Evolutionary conservation across 1,140 invertebrate species (phyloP), one percentile per base, ranked within the genome.

Genomic region (Drosophila orena): DNA sequence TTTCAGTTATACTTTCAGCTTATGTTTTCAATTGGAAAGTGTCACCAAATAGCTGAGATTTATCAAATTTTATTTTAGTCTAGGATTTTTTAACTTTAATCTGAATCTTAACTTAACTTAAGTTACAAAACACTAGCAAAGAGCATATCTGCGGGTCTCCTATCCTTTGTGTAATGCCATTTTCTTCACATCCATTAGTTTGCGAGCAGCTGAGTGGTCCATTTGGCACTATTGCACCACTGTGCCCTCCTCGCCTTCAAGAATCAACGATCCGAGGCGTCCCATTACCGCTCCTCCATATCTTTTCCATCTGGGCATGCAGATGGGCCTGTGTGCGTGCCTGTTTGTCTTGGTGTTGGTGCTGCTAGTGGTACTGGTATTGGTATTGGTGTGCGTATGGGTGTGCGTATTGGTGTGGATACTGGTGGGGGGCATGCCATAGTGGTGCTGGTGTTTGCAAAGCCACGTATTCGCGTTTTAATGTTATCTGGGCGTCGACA

Each of bases 401-500:
- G 24, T 4, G 22, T 24, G 38, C 50, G 35, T 66, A 56, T 60
- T 64, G 54, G n/a, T 64, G 22, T 57, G 35, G 35, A 30, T 10
- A 37, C 12, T 38, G 34, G 54, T 17, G 17, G 6, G 27, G 52
- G 22, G 37, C 50, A 35, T 50, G 53, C 11, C 61, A 44, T 22
- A 62, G 40, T 47, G 54, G n/a, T 60, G 30, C 53, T 46, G 42
- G 47, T 76, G 65, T 62, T 77, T 74, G 55, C 60, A 47, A 56
- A 64, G 53, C 52, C 65, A 69, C 44, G 64, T 65, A 68, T 52
- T 68, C 60, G 59, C 74, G 72, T 65, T 83, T 83, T 77, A 69
- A 76, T 89, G 76, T 83, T 89, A 89, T 89, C 84, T 89, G 72
- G 54, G 73, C 77, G 77, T 80, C 68, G 88, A 81, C 84, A 89